Conservation (phyloP, 2,888 invertebrate genomes). For the Drosophila pegasa region DNA sequence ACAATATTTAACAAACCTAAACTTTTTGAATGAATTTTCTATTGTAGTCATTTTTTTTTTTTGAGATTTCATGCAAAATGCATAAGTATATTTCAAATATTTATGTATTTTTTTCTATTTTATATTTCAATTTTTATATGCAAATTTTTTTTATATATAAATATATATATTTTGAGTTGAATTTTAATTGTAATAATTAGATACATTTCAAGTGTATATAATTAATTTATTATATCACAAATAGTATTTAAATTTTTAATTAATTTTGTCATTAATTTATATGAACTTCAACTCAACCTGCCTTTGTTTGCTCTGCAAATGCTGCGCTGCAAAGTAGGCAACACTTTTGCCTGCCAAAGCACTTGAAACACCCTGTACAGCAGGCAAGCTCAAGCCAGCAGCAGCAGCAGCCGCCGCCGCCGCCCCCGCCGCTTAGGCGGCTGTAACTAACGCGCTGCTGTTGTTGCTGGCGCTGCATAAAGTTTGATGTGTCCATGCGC, state of each 20-base stretch:
- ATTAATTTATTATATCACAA: too few species aligned
- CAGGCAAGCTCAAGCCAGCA: background rate
- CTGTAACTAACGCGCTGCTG: slow-evolving; percentile 16
- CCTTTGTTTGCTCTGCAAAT: background rate
- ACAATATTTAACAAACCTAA: too few species aligned
- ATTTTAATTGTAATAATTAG: background rate
- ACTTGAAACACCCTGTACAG: slow-evolving; percentile 49
- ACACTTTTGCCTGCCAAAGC: background rate
- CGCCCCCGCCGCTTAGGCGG: slow-evolving; percentile 8
- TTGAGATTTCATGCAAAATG: too few species aligned
- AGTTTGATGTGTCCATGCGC: slow-evolving; percentile 84
- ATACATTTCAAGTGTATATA: too few species aligned
- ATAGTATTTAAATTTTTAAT: background rate
- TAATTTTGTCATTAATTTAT: background rate
- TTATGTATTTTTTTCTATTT: too few species aligned
- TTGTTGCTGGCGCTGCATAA: slow-evolving; percentile 74
- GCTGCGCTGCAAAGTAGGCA: slow-evolving; percentile 46
- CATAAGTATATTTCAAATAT: too few species aligned
- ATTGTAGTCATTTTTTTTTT: too few species aligned
- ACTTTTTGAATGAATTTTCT: too few species aligned
- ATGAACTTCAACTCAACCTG: background rate
- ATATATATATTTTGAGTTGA: too few species aligned
- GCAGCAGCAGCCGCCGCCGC: background rate
- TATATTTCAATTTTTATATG: too few species aligned
- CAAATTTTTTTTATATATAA: too few species aligned